These are phyloP conservation scores for Eurytoma californica DNA, from an alignment of 2,888 invertebrate genomes.

Conservation along the genomic window DNA sequence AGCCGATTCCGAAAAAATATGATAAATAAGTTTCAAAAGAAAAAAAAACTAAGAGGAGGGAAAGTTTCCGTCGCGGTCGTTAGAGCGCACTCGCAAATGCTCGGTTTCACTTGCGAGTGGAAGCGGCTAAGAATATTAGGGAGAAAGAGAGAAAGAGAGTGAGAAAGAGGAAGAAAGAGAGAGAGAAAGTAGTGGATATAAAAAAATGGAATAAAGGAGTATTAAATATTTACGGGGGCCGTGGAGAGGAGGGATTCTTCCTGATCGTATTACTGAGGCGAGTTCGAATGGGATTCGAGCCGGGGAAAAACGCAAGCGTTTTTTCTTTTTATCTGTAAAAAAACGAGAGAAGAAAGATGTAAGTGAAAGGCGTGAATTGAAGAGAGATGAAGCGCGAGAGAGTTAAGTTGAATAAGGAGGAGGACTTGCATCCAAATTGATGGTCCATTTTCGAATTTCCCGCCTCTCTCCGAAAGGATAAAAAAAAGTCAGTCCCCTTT, in stretches of 20 bases:
- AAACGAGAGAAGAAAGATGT: slow-evolving; percentile 4
- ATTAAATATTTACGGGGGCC: slow-evolving; percentile 74
- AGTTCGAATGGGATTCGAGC: slow-evolving; percentile 37
- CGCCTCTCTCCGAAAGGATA: slow-evolving; percentile 45
- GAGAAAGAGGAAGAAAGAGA: slow-evolving; percentile 55
- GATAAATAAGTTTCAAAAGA: neutral
- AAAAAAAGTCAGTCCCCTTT: slow-evolving; percentile 45
- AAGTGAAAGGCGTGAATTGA: neutral
- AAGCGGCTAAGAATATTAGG: slow-evolving; percentile 45
- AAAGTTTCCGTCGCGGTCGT: slow-evolving; percentile 41
- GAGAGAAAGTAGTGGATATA: slow-evolving; percentile 55
- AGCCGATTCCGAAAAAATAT: neutral
- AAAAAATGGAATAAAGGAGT: slow-evolving; percentile 68
- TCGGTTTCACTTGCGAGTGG: slow-evolving; percentile 26
- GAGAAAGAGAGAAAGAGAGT: slow-evolving; percentile 44
- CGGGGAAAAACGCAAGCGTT: slow-evolving; percentile 17
- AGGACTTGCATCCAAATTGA: slow-evolving; percentile 42
- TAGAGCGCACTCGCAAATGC: slow-evolving; percentile 63
- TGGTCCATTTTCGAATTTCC: slow-evolving; percentile 46
- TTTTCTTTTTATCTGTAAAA: slow-evolving; percentile 30
- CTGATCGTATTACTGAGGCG: slow-evolving; percentile 58
- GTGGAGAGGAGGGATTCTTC: slow-evolving; percentile 73
- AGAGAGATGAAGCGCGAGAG: neutral
- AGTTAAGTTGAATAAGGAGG: neutral
- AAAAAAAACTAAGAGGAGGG: slow-evolving; percentile 44